Percentiles rank a stretch among this genome's conserved stretches.
These are phyloP conservation scores for Tribolium freemani DNA, from an alignment of 2,888 invertebrate species.

Conservation along the genomic window DNA sequence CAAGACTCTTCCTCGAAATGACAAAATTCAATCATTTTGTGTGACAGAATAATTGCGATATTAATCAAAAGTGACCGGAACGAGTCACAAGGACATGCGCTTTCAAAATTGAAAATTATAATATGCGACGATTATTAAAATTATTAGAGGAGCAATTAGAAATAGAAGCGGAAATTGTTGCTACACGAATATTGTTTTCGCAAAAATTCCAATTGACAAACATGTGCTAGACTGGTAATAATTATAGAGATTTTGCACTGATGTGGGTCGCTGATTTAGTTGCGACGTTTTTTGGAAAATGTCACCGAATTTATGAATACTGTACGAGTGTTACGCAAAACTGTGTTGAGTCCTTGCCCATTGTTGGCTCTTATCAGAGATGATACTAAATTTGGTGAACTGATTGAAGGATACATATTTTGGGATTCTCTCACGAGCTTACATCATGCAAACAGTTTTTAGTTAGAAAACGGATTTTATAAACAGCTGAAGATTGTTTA, in stretches of 20 bases:
- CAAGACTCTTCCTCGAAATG: constrained; percentile 1
- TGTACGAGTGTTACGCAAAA: too few species aligned
- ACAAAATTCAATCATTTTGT: constrained; percentile 11
- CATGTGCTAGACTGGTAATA: constrained; percentile 3
- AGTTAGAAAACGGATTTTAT: too few species aligned
- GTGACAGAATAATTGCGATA: constrained; percentile 14
- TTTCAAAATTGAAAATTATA: constrained; percentile 8
- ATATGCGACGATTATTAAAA: background rate
- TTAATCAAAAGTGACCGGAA: constrained; percentile 21
- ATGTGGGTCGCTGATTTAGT: constrained; percentile 15
- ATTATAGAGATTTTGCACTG: background rate
- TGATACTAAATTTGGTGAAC: too few species aligned
- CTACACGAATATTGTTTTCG: constrained; percentile 5
- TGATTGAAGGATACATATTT: too few species aligned
- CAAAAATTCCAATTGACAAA: constrained; percentile 13
- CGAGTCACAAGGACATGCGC: constrained; percentile 5
- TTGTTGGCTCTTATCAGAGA: too few species aligned
- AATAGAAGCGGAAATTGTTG: background rate
- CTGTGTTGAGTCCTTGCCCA: too few species aligned
- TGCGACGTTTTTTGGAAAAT: background rate
- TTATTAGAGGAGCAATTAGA: background rate
- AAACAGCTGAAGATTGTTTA: too few species aligned
- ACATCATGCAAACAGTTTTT: too few species aligned
- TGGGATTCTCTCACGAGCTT: too few species aligned
- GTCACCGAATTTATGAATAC: background rate